Conservation (phyloP, 2,113 vertebrate species). For the Vanacampus margaritifer region DNA sequence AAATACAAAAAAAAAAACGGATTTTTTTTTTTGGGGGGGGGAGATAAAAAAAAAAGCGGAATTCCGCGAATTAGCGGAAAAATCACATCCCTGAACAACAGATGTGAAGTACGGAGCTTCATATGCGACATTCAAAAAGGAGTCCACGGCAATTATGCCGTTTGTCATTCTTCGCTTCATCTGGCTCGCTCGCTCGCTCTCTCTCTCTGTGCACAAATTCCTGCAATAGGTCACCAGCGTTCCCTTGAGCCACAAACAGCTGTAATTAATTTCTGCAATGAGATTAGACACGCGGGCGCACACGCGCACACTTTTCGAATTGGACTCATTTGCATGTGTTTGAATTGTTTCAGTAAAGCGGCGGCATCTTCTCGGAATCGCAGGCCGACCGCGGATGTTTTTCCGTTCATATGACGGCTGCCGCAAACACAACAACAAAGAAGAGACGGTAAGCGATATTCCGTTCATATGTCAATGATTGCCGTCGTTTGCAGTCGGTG, state of each 20-base stretch:
- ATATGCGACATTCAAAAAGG: too few species aligned
- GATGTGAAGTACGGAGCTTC: too few species aligned
- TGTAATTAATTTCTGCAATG: conserved; percentile 36
- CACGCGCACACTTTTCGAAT: conserved; percentile 17
- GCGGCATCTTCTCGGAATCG: not conserved
- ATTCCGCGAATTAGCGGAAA: too few species aligned
- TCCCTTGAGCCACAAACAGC: conserved; percentile 22
- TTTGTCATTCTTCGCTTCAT: not conserved
- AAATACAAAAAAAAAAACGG: too few species aligned
- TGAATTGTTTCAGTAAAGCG: conserved; percentile 11
- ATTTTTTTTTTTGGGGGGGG: too few species aligned
- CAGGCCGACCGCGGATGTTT: not conserved
- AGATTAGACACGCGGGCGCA: conserved; percentile 22
- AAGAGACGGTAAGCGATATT: not conserved
- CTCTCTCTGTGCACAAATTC: conserved; percentile 22
- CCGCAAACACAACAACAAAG: not conserved
- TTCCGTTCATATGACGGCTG: not conserved
- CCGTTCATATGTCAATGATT: too few species aligned
- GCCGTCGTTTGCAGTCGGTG: too few species aligned
- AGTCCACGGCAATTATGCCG: not conserved
- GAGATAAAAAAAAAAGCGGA: too few species aligned
- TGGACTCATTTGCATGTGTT: not conserved
- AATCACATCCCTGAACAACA: too few species aligned
- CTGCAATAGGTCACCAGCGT: conserved; percentile 39
- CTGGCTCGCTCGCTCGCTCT: conserved; percentile 12